Base-by-base conservation (phyloP, 2,797 vertebrate genomes). In the Mormyrus proboscirostris region DNA sequence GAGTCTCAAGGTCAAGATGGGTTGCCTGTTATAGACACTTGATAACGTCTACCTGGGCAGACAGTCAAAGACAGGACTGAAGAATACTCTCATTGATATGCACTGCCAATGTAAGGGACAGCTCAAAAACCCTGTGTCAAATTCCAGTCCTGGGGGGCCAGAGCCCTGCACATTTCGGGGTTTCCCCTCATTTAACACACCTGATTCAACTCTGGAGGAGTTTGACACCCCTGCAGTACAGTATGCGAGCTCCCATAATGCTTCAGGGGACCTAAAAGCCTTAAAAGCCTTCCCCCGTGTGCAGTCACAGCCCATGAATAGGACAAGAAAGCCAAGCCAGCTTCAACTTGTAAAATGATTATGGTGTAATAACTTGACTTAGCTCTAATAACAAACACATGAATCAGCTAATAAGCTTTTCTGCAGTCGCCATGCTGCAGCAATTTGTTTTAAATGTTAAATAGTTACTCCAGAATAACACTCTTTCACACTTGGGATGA, bases 301-400 rank as follows among this genome's bases (percentile, higher is more conserved):
- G 41, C 38, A 47, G 76, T n/a, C 76, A n/a, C 76, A 85, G 22
- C 82, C 9, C 44, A 85, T 47, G 82, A 88, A 87, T 88, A 51
- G 16, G 88, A 49, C 91, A 92, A 38, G 86, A 90, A 86, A 87
- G 22, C 69, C 88, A 33, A 90, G 90, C 89, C 79, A 86, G 90
- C 90, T 76, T 90, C 12, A 41, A 91, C 92, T 92, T 92, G 89
- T 93, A 92, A 93, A 93, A 93, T 89, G 51, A 94, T 95, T 94
- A 94, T 86, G 91, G 90, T 89, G 90, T 91, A 92, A 93, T 94
- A 94, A 93, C 91, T 93, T 93, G 92, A 93, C 94, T 93, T 91
- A 92, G 89, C 92, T 89, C 90, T 93, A 91, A 93, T 92, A 94
- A 94, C 90, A 93, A 94, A 92, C 91, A 93, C 90, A 94, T 93